These are phyloP conservation scores for Syrmaticus mikado DNA, from an alignment of 2,113 vertebrate species.

Conservation along the genomic window DNA sequence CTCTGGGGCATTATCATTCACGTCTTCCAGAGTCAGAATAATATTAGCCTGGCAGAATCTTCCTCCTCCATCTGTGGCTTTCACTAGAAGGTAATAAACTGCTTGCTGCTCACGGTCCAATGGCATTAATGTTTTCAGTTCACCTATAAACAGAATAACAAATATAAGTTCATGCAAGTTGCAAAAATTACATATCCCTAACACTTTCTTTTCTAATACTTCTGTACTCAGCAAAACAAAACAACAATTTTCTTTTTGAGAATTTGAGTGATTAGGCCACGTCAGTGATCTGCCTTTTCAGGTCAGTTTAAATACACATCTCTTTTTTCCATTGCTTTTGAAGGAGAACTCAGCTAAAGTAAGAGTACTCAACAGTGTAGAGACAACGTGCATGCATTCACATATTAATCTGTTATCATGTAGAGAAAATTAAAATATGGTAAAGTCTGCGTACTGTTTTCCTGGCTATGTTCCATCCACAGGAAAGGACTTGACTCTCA, in stretches of 20 bases:
- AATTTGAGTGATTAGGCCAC: not conserved
- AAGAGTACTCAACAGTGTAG: not conserved
- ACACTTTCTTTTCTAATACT: not conserved
- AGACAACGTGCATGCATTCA: not conserved
- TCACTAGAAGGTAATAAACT: constrained; percentile 84
- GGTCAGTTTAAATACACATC: not conserved
- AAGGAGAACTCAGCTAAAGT: not conserved
- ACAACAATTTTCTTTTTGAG: not conserved
- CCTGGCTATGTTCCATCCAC: not conserved
- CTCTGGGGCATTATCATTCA: constrained; percentile 93
- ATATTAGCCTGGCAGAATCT: constrained; percentile 88
- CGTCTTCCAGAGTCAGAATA: constrained; percentile 87
- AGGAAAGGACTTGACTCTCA: not conserved
- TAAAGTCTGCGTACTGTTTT: not conserved
- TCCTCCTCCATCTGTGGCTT: constrained; percentile 91
- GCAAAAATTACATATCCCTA: not conserved
- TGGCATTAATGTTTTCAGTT: constrained; percentile 87
- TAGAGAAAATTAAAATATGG: not conserved
- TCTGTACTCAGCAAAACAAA: not conserved
- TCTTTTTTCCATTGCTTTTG: not conserved
- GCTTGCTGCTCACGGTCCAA: constrained; percentile 90
- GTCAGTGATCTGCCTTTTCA: not conserved
- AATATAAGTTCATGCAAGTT: not conserved
- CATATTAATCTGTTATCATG: not conserved
- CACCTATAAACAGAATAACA: constrained; percentile 79